Percentiles rank a stretch among this genome's conserved stretches.
Evolutionary conservation across 2,113 vertebrate species (phyloP).

Genomic region (Sinocyclocheilus anophthalmus): DNA sequence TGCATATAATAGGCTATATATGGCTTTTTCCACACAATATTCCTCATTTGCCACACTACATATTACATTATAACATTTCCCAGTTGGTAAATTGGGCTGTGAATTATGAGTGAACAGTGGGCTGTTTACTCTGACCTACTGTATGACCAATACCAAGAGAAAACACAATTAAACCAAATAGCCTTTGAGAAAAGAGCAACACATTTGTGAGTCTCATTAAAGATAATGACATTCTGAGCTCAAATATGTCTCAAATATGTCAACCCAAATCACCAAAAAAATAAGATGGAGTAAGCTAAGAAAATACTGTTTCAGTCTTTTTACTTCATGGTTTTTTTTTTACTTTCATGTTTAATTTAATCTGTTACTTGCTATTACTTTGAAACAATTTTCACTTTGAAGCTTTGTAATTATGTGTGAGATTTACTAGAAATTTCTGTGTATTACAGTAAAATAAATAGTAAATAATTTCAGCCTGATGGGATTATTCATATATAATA

Average conservation of each 20-base stretch:
- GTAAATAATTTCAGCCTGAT: too few species aligned
- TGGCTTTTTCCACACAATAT: conserved; percentile 1
- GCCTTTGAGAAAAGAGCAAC: conserved; percentile 1
- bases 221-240: conserved; percentile 10
- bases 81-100: not conserved
- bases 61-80: conserved; percentile 12
- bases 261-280: not conserved
- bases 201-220: conserved; percentile 20
- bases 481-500: too few species aligned
- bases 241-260: not conserved
- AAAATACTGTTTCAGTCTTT: too few species aligned
- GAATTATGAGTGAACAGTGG: not conserved
- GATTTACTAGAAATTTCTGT: too few species aligned
- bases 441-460: too few species aligned
- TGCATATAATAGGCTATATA: not conserved
- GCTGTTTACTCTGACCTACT: conserved; percentile 12
- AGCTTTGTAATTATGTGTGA: too few species aligned
- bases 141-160: not conserved
- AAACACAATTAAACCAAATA: conserved; percentile 20
- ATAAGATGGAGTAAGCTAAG: too few species aligned
- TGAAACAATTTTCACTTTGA: too few species aligned
- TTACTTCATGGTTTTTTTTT: too few species aligned
- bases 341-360: too few species aligned
- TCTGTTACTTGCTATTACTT: too few species aligned
- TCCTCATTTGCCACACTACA: not conserved